Evolutionary conservation across 2,113 vertebrate genomes (phyloP).

Genomic region (Thalassoma bifasciatum): DNA sequence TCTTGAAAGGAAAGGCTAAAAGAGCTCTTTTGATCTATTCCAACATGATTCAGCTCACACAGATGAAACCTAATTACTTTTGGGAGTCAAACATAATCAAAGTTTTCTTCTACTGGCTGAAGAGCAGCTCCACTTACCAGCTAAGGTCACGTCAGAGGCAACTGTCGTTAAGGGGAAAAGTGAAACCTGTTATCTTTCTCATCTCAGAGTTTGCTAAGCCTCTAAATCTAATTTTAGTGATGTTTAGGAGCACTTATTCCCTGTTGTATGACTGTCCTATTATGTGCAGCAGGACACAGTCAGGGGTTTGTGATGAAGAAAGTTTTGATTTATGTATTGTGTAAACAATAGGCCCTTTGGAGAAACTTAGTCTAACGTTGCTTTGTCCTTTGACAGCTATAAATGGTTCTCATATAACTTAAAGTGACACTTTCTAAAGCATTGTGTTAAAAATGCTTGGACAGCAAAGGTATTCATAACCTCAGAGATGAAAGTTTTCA

Average conservation of each 20-base stretch:
- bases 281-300: background rate
- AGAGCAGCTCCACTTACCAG: background rate
- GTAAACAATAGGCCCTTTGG: background rate
- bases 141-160: background rate
- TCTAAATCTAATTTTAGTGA: background rate
- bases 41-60: background rate
- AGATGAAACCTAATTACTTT: background rate
- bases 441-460: background rate
- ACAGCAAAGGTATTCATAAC: background rate
- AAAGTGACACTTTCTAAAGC: background rate
- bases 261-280: background rate
- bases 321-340: background rate
- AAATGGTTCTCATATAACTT: background rate
- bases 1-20: background rate
- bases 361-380: background rate
- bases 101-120: background rate
- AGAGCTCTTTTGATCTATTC: background rate
- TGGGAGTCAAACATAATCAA: slow-evolving; percentile 2
- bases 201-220: background rate
- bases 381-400: background rate
- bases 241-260: background rate
- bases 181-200: background rate
- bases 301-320: background rate
- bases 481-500: slow-evolving; percentile 4
- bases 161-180: background rate